phyloP scores from a whole-genome alignment of 2,888 invertebrate genomes.

The Stenurella melanura region DNA sequence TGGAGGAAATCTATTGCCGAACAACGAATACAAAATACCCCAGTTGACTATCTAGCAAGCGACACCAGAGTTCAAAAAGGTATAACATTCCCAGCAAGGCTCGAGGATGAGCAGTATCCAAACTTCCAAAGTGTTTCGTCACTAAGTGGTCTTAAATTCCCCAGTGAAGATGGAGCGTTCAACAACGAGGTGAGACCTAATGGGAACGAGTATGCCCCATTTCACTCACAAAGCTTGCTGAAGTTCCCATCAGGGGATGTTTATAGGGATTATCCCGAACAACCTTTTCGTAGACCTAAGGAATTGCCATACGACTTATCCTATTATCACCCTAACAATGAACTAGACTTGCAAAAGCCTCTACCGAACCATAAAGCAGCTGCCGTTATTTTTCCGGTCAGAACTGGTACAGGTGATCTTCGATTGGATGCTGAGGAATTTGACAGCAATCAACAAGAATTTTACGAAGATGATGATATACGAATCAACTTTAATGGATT shows the following conservation, averaged over 20 bases:
- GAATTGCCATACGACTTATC: slow-evolving; percentile 52
- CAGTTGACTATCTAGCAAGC: slow-evolving; percentile 42
- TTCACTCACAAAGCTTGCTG: slow-evolving; percentile 39
- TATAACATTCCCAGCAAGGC: slow-evolving; percentile 44
- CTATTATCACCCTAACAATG: slow-evolving; percentile 50
- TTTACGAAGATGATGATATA: slow-evolving; percentile 49
- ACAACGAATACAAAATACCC: slow-evolving; percentile 57
- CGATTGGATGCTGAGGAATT: slow-evolving; percentile 71
- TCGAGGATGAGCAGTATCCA: slow-evolving; percentile 29
- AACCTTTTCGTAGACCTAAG: slow-evolving; percentile 55
- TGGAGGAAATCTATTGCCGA: slow-evolving; percentile 47
- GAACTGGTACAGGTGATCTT: slow-evolving; percentile 75
- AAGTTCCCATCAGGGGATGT: slow-evolving; percentile 52
- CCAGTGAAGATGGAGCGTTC: background rate
- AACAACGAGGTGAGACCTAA: slow-evolving; percentile 11
- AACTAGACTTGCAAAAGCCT: slow-evolving; percentile 65
- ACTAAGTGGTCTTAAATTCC: slow-evolving; percentile 17
- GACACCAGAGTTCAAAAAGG: slow-evolving; percentile 39
- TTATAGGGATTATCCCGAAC: slow-evolving; percentile 14
- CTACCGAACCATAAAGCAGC: slow-evolving; percentile 64
- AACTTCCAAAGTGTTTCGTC: background rate
- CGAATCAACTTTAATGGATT: slow-evolving; percentile 29
- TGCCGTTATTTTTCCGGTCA: slow-evolving; percentile 75
- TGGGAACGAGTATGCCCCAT: background rate
- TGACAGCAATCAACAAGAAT: slow-evolving; percentile 40